phyloP scores from a whole-genome alignment of 2,113 vertebrate species.

The Epinephelus cyanopodus region DNA sequence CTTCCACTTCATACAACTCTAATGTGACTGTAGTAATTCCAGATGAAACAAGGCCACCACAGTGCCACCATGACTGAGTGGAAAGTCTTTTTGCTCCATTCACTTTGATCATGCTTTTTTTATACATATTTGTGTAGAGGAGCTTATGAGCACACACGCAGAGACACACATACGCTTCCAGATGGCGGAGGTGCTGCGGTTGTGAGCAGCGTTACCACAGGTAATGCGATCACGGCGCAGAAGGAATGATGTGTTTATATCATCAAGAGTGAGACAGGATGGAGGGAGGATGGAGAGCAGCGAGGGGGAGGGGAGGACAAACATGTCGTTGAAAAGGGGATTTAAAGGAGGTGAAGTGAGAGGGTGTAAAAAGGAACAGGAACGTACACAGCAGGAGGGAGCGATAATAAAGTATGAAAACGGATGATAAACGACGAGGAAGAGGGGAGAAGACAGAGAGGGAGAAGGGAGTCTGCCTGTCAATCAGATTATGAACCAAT shows the following conservation, averaged over 20 bases:
- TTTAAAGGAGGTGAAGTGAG: constrained; percentile 15
- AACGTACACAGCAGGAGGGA: constrained; percentile 29
- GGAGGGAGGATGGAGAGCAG: constrained; percentile 34
- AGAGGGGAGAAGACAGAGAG: constrained; percentile 41
- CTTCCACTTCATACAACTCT: constrained; percentile 23
- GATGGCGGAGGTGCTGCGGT: constrained; percentile 59
- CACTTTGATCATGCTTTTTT: constrained; percentile 23
- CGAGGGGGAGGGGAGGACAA: constrained; percentile 33
- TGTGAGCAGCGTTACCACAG: constrained; percentile 61
- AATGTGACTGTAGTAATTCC: constrained; percentile 35
- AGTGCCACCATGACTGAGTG: neutral
- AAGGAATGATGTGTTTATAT: constrained; percentile 78
- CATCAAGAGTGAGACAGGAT: constrained; percentile 62
- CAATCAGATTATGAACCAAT: constrained; percentile 82
- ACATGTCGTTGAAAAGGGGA: constrained; percentile 24
- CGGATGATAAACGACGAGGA: constrained; percentile 59
- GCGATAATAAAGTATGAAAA: constrained; percentile 37
- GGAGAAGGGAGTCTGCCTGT: constrained; percentile 67
- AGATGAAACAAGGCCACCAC: constrained; percentile 52
- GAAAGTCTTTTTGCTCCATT: constrained; percentile 21
- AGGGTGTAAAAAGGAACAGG: constrained; percentile 30
- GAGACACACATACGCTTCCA: constrained; percentile 25
- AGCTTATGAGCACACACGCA: constrained; percentile 6
- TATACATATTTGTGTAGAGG: constrained; percentile 8
- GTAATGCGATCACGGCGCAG: constrained; percentile 68